Conservation (phyloP, 2,888 invertebrate species). For the Griposia aprilina region DNA sequence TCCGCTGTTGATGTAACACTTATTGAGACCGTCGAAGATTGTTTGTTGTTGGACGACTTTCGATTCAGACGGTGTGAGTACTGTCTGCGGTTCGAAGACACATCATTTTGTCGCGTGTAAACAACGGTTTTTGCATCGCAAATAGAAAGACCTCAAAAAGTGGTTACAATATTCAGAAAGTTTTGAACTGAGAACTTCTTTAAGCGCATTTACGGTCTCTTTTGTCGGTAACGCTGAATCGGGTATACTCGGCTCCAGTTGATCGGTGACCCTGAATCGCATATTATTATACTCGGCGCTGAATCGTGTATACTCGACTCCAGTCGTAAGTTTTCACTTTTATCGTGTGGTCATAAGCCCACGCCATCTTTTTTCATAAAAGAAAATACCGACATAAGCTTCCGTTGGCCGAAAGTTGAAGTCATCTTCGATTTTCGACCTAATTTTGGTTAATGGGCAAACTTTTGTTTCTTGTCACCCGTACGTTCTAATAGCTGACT, state of each 20-base stretch:
- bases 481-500: not conserved
- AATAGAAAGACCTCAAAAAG: too few relatives aligned
- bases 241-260: too few relatives aligned
- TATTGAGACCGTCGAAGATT: conserved; percentile 10
- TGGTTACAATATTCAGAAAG: too few relatives aligned
- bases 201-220: too few relatives aligned
- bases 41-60: conserved; percentile 43
- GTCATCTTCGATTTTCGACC: not conserved
- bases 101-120: not conserved
- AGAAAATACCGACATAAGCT: not conserved
- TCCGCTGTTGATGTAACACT: conserved; percentile 57
- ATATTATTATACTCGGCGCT: too few relatives aligned
- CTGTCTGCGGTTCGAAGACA: conserved; percentile 24
- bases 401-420: not conserved
- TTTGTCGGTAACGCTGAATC: too few relatives aligned
- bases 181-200: too few relatives aligned
- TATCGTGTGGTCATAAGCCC: too few relatives aligned
- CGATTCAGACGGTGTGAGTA: conserved; percentile 19
- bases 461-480: not conserved
- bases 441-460: not conserved
- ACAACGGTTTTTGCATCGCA: not conserved
- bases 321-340: too few relatives aligned
- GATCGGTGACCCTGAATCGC: too few relatives aligned
- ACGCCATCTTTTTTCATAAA: not conserved
- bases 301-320: too few relatives aligned